These are phyloP conservation scores for Philotrypesis tridentata DNA, from an alignment of 1,140 invertebrate species.

Conservation along the genomic window DNA sequence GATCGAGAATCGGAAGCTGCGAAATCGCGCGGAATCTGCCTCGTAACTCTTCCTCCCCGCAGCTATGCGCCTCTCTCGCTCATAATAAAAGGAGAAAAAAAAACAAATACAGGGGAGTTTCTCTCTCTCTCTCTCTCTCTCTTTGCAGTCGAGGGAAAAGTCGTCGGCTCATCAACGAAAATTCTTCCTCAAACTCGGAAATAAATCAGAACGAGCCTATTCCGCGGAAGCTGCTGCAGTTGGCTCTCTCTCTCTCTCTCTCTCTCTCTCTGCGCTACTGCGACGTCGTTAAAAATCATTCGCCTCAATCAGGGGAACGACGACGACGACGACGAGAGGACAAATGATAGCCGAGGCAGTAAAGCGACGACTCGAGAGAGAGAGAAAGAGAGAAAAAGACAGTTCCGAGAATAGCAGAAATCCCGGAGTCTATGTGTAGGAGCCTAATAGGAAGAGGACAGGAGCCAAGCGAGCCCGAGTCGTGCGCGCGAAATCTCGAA, in stretches of 20 bases:
- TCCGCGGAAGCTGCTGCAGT: neutral
- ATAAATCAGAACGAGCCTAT: constrained; percentile 1
- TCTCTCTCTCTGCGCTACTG: no score
- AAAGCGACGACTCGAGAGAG: neutral
- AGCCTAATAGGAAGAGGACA: constrained; percentile 10
- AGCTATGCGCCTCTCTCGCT: no score
- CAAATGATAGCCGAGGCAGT: constrained; percentile 25
- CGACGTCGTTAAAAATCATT: constrained; percentile 16
- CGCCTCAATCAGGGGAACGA: constrained; percentile 13
- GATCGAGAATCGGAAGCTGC: neutral
- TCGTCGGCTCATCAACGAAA: neutral
- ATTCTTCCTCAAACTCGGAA: constrained; percentile 3
- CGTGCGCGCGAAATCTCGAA: constrained; percentile 5
- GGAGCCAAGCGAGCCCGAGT: no score
- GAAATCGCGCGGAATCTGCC: neutral
- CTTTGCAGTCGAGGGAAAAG: no score
- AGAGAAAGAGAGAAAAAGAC: neutral
- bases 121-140: no score
- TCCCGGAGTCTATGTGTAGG: no score
- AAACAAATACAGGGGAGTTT: neutral
- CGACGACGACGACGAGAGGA: no score
- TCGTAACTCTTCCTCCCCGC: no score
- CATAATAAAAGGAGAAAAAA: no score
- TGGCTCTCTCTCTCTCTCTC: no score
- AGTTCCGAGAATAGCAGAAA: constrained; percentile 24